Conservation (phyloP, 2,113 vertebrate genomes). For the Cyphomyrus discorhynchus region DNA sequence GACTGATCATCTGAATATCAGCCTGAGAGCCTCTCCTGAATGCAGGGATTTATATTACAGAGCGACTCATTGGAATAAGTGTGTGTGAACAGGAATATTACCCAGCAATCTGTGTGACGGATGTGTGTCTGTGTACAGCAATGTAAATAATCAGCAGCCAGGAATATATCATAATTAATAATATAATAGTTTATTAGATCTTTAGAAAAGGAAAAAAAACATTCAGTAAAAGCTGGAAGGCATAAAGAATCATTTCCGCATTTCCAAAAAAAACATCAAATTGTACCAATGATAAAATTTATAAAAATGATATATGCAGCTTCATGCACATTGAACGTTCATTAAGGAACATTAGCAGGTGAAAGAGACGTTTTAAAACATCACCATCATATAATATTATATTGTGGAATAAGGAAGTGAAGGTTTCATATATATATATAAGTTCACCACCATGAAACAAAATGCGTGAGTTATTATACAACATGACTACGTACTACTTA, state of each 20-base stretch:
- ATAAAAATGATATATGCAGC: constrained; percentile 1
- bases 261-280: background rate
- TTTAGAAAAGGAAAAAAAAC: background rate
- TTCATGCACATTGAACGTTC: constrained; percentile 15
- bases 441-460: background rate
- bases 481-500: background rate
- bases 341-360: background rate
- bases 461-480: background rate
- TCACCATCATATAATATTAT: background rate
- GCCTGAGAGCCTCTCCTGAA: background rate
- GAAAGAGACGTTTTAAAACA: background rate
- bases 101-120: background rate
- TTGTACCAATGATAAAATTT: background rate
- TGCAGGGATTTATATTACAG: background rate
- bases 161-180: constrained; percentile 1
- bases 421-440: background rate
- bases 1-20: background rate
- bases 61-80: background rate
- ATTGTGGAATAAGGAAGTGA: background rate
- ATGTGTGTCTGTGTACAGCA: background rate
- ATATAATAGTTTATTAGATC: constrained; percentile 18
- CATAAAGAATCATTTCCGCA: background rate
- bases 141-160: background rate
- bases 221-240: background rate
- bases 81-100: background rate